Evolutionary conservation across 2,113 vertebrate species (phyloP).

Genomic region (Alosa alosa): DNA sequence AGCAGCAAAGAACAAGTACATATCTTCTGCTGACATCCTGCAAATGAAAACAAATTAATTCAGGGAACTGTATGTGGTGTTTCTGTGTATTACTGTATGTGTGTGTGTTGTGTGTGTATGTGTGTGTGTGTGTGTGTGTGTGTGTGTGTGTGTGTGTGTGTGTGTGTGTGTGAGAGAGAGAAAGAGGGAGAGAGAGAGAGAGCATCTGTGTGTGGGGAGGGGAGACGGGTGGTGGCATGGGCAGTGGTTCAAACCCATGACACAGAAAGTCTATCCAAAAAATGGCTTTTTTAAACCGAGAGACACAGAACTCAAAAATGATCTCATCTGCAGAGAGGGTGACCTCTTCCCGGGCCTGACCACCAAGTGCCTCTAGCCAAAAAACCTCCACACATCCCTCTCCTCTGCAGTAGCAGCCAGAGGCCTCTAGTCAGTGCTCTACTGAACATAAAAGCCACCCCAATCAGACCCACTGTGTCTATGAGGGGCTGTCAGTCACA

Average conservation of each 20-base stretch:
- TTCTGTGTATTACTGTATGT: conserved; percentile 29
- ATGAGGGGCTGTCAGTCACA: not conserved
- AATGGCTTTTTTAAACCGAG: conserved; percentile 59
- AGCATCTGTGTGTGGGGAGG: conserved; percentile 22
- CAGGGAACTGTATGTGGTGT: conserved; percentile 44
- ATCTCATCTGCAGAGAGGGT: conserved; percentile 61
- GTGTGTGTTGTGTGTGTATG: conserved; percentile 8
- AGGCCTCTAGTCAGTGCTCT: conserved; percentile 52
- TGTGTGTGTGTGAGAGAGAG: conserved; percentile 16
- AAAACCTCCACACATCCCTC: conserved; percentile 5
- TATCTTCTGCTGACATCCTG: conserved; percentile 67
- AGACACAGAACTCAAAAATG: conserved; percentile 62
- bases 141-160: conserved; percentile 20
- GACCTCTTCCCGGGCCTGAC: conserved; percentile 55
- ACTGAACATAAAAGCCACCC: conserved; percentile 20
- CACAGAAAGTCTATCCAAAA: conserved; percentile 59
- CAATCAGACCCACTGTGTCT: not conserved
- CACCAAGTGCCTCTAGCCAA: conserved; percentile 35
- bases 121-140: conserved; percentile 28
- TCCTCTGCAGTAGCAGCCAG: conserved; percentile 46
- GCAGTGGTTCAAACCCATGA: conserved; percentile 57
- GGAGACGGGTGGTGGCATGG: conserved; percentile 27
- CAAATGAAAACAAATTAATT: conserved; percentile 74
- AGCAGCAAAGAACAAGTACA: conserved; percentile 53
- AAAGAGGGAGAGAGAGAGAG: conserved; percentile 10